Evolutionary conservation across 1,140 invertebrate species (phyloP).

Genomic region (Rhyacophila brunnea): DNA sequence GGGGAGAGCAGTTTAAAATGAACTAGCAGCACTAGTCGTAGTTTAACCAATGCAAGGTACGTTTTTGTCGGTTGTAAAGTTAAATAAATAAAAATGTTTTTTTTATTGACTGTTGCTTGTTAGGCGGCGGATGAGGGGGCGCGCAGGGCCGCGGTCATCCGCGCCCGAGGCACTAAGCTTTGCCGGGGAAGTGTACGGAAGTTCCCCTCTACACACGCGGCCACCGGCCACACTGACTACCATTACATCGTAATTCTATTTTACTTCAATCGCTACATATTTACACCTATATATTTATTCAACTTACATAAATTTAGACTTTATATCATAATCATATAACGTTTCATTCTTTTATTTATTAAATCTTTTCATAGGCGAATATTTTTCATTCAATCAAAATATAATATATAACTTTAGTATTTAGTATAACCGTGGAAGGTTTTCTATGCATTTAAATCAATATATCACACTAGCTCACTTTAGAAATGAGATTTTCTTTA

Average conservation of each 20-base stretch:
- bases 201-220: slow-evolving; percentile 15
- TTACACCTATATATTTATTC: slow-evolving; percentile 36
- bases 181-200: slow-evolving; percentile 2
- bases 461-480: slow-evolving; percentile 38
- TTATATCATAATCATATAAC: slow-evolving; percentile 34
- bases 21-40: not conserved
- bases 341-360: slow-evolving; percentile 32
- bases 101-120: slow-evolving; percentile 29
- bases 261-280: slow-evolving; percentile 32
- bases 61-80: not conserved
- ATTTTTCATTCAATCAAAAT: slow-evolving; percentile 35
- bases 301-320: slow-evolving; percentile 37
- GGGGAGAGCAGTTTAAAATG: no score
- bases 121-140: slow-evolving; percentile 1
- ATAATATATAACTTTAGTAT: slow-evolving; percentile 32
- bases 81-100: slow-evolving; percentile 11
- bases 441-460: slow-evolving; percentile 34
- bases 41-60: slow-evolving; percentile 27
- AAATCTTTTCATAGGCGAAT: slow-evolving; percentile 33
- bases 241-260: slow-evolving; percentile 12
- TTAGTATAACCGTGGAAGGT: slow-evolving; percentile 32
- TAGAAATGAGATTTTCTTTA: slow-evolving; percentile 35
- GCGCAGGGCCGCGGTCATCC: slow-evolving; percentile 1
- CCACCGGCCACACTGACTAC: slow-evolving; percentile 31
- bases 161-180: slow-evolving; percentile 33